Percentiles rank a stretch among this genome's conserved stretches.
These are phyloP conservation scores for Phyllopteryx taeniolatus DNA, from an alignment of 2,113 vertebrate species.

Conservation along the genomic window DNA sequence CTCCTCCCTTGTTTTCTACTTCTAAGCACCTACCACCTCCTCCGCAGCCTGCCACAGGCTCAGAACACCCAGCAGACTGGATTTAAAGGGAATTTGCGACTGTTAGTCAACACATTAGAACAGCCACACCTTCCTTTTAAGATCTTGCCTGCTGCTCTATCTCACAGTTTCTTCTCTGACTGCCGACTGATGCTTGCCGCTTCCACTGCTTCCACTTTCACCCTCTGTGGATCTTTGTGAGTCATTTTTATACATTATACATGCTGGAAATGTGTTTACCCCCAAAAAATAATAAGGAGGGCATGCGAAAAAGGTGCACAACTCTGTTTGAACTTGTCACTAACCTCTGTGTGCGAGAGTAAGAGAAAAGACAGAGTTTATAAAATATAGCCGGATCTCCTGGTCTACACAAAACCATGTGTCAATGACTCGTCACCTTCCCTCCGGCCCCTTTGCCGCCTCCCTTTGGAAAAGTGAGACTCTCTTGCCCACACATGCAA, in stretches of 20 bases:
- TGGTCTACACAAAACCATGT: constrained; percentile 12
- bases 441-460: constrained; percentile 15
- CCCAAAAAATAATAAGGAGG: background rate
- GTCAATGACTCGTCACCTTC: constrained; percentile 34
- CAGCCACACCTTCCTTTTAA: constrained; percentile 87
- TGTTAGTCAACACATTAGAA: constrained; percentile 80
- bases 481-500: constrained; percentile 26
- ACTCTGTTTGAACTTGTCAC: background rate
- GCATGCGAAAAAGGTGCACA: background rate
- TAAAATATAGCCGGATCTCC: constrained; percentile 16
- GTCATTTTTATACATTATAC: constrained; percentile 25
- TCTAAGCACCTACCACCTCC: constrained; percentile 9
- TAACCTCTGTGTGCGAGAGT: background rate
- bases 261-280: background rate
- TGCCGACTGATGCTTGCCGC: constrained; percentile 43
- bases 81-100: constrained; percentile 88
- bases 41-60: constrained; percentile 33
- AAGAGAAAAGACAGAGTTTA: background rate
- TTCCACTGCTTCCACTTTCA: constrained; percentile 40
- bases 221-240: constrained; percentile 31
- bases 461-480: constrained; percentile 24
- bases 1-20: constrained; percentile 17
- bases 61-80: constrained; percentile 81
- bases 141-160: constrained; percentile 84
- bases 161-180: constrained; percentile 55